phyloP scores from a whole-genome alignment of 2,888 invertebrate species.

The Spicauda simplicius region DNA sequence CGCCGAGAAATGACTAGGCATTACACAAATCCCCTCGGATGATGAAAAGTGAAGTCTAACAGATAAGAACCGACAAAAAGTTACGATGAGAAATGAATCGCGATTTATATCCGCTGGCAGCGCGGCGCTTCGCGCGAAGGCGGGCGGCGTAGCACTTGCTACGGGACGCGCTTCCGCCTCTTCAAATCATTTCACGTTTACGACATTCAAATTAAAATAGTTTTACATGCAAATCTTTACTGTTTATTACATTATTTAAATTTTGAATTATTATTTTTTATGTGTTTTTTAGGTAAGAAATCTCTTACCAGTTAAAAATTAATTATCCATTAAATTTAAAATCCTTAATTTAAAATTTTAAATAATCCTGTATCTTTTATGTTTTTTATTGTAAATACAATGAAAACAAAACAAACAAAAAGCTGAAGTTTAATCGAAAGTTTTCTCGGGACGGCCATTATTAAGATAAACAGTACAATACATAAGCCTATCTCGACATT shows the following conservation, averaged over 20 bases:
- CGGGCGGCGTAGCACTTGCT: slow-evolving; percentile 31
- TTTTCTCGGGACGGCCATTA: slow-evolving; percentile 82
- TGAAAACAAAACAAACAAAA: slow-evolving; percentile 54
- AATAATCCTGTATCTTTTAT: neutral
- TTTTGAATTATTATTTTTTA: neutral
- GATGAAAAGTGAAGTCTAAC: slow-evolving; percentile 86
- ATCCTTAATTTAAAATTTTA: too few relatives aligned
- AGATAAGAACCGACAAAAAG: slow-evolving; percentile 86
- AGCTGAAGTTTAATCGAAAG: slow-evolving; percentile 78
- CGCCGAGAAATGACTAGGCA: slow-evolving; percentile 86
- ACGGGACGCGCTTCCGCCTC: slow-evolving; percentile 27
- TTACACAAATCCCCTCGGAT: slow-evolving; percentile 86
- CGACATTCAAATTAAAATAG: neutral
- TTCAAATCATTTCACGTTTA: slow-evolving; percentile 8
- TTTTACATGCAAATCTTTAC: neutral
- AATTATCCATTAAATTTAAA: too few relatives aligned
- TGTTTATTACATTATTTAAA: neutral
- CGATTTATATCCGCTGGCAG: slow-evolving; percentile 81
- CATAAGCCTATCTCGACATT: slow-evolving; percentile 85
- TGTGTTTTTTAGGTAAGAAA: too few relatives aligned
- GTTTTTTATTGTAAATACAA: slow-evolving; percentile 8
- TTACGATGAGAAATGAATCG: slow-evolving; percentile 86
- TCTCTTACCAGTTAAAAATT: too few relatives aligned
- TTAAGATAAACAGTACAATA: slow-evolving; percentile 85
- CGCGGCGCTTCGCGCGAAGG: slow-evolving; percentile 50